Evolutionary conservation across 2,113 vertebrate genomes (phyloP).

Genomic region (Amblyopsis rosae): DNA sequence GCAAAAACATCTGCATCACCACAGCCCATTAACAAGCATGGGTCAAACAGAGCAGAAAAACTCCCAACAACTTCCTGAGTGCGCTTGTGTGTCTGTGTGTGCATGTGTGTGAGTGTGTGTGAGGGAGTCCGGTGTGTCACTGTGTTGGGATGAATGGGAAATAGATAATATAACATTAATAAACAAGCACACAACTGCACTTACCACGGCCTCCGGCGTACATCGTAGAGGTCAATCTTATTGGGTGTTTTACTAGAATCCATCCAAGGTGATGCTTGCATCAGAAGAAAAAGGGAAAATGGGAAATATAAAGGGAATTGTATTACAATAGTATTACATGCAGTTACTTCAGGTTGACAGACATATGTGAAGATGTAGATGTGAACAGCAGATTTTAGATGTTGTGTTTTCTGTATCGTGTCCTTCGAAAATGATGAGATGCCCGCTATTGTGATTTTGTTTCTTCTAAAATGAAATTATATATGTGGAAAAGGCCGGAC

Average conservation of each 20-base stretch:
- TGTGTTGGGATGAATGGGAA: neutral
- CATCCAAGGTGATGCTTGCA: constrained; percentile 92
- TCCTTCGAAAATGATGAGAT: too few relatives aligned
- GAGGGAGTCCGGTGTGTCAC: neutral
- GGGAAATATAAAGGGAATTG: neutral
- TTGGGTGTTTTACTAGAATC: constrained; percentile 83
- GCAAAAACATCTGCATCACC: too few relatives aligned
- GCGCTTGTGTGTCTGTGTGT: neutral
- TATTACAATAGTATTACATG: neutral
- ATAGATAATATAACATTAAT: neutral
- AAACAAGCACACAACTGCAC: constrained; percentile 25
- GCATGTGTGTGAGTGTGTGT: neutral
- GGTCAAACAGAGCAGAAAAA: too few relatives aligned
- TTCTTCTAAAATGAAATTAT: too few relatives aligned
- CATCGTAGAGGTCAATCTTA: constrained; percentile 97
- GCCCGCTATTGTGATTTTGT: too few relatives aligned
- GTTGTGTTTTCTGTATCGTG: too few relatives aligned
- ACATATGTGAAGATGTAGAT: neutral
- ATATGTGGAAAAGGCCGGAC: too few relatives aligned
- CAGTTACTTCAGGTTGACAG: neutral
- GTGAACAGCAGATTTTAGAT: too few relatives aligned
- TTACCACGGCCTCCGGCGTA: constrained; percentile 95
- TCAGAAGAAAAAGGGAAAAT: constrained; percentile 7
- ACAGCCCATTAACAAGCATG: too few relatives aligned
- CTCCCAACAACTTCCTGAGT: too few relatives aligned